phyloP scores from a whole-genome alignment of 23 tunicate species.

The Botrylloides violaceus region DNA sequence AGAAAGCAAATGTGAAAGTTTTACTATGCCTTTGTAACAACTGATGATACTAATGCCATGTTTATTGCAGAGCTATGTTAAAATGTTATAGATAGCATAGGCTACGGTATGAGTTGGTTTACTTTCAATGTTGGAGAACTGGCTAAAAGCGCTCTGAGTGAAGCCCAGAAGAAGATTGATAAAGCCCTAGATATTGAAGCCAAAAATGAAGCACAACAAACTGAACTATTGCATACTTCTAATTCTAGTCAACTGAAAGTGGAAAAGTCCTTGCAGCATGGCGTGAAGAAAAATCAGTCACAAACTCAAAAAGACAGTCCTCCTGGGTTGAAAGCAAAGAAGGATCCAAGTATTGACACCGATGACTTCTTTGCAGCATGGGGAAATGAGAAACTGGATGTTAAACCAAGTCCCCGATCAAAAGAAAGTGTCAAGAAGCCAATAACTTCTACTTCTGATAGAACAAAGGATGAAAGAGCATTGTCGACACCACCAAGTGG shows the following conservation, averaged over 20 bases:
- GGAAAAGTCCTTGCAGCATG: neutral
- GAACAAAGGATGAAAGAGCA: neutral
- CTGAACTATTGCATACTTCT: neutral
- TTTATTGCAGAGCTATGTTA: too few relatives aligned
- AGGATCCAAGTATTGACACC: neutral
- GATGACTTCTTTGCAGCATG: neutral
- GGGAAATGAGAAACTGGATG: neutral
- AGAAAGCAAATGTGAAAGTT: too few relatives aligned
- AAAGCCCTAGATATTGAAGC: conserved; percentile 89
- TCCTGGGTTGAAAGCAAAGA: neutral
- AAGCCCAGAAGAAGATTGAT: conserved; percentile 88
- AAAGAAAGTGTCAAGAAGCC: neutral
- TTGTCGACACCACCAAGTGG: neutral
- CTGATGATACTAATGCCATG: too few relatives aligned
- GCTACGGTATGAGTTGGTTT: conserved; percentile 74
- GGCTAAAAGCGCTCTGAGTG: conserved; percentile 82
- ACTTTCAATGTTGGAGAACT: conserved; percentile 38
- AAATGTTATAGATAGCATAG: neutral
- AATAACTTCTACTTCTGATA: neutral
- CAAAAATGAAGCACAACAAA: conserved; percentile 14
- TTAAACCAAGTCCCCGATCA: neutral
- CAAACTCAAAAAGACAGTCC: neutral
- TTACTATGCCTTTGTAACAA: too few relatives aligned
- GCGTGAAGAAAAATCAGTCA: neutral
- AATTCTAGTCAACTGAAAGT: conserved; percentile 15